Evolutionary conservation across 2,113 vertebrate species (phyloP).

Genomic region (Nibea coibor): DNA sequence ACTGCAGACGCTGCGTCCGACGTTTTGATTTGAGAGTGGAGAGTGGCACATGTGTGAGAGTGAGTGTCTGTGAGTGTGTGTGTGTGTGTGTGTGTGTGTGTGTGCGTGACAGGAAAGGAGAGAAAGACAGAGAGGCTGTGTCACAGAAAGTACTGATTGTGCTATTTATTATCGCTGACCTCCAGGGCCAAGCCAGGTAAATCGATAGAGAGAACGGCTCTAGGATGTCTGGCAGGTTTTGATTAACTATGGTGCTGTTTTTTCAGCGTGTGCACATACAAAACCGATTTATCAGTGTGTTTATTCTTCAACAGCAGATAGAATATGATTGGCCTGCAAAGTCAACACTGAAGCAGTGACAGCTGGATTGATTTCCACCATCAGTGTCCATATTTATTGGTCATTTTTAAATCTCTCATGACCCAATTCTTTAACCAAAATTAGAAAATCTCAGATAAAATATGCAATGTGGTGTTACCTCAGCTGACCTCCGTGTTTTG

Average conservation of each 20-base stretch:
- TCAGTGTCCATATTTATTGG: background rate
- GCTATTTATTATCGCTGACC: conserved; percentile 65
- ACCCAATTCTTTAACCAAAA: background rate
- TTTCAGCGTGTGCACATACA: conserved; percentile 1
- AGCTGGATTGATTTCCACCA: conserved; percentile 18
- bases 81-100: conserved; percentile 14
- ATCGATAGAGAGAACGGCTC: conserved; percentile 45
- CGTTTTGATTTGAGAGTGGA: conserved; percentile 58
- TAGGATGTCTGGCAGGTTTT: conserved; percentile 43
- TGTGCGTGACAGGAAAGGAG: conserved; percentile 4
- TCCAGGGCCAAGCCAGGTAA: conserved; percentile 35
- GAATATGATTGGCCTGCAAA: conserved; percentile 21
- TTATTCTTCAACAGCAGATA: conserved; percentile 6
- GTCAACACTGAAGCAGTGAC: background rate
- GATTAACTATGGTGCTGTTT: conserved; percentile 35
- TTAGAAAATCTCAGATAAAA: background rate
- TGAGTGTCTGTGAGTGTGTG: conserved; percentile 4
- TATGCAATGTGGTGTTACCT: conserved; percentile 22
- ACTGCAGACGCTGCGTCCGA: conserved; percentile 33
- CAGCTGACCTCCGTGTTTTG: conserved; percentile 43
- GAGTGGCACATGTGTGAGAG: conserved; percentile 17
- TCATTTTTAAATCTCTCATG: background rate
- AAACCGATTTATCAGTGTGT: conserved; percentile 10
- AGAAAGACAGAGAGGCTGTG: conserved; percentile 37
- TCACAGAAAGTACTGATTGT: conserved; percentile 58